phyloP scores from a whole-genome alignment of 2,113 vertebrate genomes.

The Lutjanus erythropterus region DNA sequence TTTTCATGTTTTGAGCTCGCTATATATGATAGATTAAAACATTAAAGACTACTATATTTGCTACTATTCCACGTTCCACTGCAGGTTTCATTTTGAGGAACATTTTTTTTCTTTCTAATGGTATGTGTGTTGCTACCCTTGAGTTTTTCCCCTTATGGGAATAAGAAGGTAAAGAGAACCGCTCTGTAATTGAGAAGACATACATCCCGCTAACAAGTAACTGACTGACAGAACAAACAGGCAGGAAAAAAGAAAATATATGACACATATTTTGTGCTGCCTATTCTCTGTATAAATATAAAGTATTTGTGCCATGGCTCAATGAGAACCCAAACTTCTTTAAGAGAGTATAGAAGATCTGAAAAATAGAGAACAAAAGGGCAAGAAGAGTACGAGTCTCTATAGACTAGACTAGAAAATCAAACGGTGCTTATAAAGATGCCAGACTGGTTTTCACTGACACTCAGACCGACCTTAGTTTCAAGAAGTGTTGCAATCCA shows the following conservation, averaged over 20 bases:
- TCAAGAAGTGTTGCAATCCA: constrained; percentile 18
- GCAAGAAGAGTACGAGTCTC: constrained; percentile 23
- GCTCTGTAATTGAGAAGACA: background rate
- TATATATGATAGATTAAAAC: background rate
- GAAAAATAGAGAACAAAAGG: constrained; percentile 42
- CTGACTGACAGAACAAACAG: background rate
- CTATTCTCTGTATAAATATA: background rate
- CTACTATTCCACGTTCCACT: too few species aligned
- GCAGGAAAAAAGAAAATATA: background rate
- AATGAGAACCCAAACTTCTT: background rate
- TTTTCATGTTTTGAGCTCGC: background rate
- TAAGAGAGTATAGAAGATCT: background rate
- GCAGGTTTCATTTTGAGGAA: background rate
- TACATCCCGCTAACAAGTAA: background rate
- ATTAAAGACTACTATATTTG: background rate
- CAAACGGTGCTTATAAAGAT: constrained; percentile 49
- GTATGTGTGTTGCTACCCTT: background rate
- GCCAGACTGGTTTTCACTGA: constrained; percentile 38
- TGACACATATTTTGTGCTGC: background rate
- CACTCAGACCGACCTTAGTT: constrained; percentile 47
- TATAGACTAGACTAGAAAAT: constrained; percentile 24
- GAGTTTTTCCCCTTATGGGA: background rate
- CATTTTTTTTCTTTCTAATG: background rate
- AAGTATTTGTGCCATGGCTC: background rate
- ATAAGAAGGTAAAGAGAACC: background rate